Evolutionary conservation across 2,113 vertebrate species (phyloP).

Genomic region (Psittacula cyanocephala): DNA sequence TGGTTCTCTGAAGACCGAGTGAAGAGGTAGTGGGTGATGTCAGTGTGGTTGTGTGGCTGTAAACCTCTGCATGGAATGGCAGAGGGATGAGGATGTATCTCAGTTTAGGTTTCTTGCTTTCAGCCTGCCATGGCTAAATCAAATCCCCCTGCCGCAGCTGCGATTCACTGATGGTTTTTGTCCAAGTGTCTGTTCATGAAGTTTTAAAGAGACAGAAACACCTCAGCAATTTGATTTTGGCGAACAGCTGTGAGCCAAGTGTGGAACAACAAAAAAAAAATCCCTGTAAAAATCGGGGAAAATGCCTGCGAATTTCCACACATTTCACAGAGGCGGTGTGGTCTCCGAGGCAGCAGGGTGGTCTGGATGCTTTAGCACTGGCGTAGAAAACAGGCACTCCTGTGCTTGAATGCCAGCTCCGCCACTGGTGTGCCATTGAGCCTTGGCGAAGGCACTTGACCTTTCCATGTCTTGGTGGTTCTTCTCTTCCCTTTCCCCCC

Average conservation of each 20-base stretch:
- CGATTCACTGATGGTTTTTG: constrained; percentile 32
- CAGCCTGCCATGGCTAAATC: not conserved
- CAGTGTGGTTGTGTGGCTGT: not conserved
- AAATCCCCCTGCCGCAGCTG: constrained; percentile 7
- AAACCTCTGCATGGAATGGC: not conserved
- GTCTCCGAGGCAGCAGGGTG: constrained; percentile 69
- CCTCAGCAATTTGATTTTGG: constrained; percentile 73
- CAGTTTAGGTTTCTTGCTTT: not conserved
- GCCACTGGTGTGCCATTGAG: not conserved
- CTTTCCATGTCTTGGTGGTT: not conserved
- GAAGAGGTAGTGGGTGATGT: not conserved
- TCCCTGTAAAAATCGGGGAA: constrained; percentile 74
- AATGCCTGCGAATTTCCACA: constrained; percentile 74
- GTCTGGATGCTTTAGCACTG: constrained; percentile 65
- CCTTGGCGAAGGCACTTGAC: not conserved
- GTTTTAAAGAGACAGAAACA: constrained; percentile 73
- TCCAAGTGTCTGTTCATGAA: constrained; percentile 63
- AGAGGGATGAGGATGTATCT: not conserved
- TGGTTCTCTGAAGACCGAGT: not conserved
- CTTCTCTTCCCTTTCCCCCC: not conserved
- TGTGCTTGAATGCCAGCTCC: not conserved
- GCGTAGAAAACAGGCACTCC: constrained; percentile 24
- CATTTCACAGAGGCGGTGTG: constrained; percentile 73
- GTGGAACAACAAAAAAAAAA: constrained; percentile 70
- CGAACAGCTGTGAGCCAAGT: constrained; percentile 73